These are phyloP conservation scores for Littorina saxatilis DNA, from an alignment of 1,140 invertebrate species.

Conservation along the genomic window DNA sequence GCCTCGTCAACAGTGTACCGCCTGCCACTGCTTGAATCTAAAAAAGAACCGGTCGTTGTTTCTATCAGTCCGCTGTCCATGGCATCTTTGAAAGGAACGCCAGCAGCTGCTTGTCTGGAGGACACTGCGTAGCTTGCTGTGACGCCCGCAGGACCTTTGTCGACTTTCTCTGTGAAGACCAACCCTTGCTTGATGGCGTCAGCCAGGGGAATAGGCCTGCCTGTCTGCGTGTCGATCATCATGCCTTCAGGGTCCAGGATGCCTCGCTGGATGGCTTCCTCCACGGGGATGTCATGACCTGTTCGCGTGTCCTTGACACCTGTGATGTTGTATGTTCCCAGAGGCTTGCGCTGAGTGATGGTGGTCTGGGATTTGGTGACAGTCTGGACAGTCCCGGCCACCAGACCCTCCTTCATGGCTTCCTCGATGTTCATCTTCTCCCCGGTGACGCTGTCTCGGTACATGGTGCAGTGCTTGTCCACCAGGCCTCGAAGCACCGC, in stretches of 20 bases:
- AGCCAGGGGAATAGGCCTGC: slow-evolving; percentile 83
- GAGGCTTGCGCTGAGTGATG: slow-evolving; percentile 53
- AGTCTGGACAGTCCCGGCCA: slow-evolving; percentile 79
- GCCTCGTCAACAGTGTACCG: slow-evolving; percentile 85
- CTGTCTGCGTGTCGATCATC: slow-evolving; percentile 85
- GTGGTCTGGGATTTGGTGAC: slow-evolving; percentile 71
- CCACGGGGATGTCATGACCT: slow-evolving; percentile 56
- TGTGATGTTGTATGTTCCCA: slow-evolving; percentile 77
- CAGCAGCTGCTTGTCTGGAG: not conserved
- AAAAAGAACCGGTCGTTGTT: slow-evolving; percentile 84
- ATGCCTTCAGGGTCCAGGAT: slow-evolving; percentile 72
- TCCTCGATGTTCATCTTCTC: slow-evolving; percentile 82
- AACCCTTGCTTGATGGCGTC: slow-evolving; percentile 88
- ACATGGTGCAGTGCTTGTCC: slow-evolving; percentile 77
- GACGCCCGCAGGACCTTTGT: slow-evolving; percentile 75
- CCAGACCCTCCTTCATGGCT: slow-evolving; percentile 87
- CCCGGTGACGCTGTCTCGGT: slow-evolving; percentile 73
- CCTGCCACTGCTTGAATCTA: slow-evolving; percentile 85
- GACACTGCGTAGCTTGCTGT: slow-evolving; percentile 75
- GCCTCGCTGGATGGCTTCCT: slow-evolving; percentile 70
- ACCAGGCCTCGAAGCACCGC: slow-evolving; percentile 66
- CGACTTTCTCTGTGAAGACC: slow-evolving; percentile 84
- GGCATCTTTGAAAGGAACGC: slow-evolving; percentile 86
- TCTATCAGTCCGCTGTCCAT: slow-evolving; percentile 87
- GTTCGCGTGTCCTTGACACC: slow-evolving; percentile 89